Evolutionary conservation across 2,888 invertebrate genomes (phyloP), one percentile per base, ranked within the genome.

Genomic region (Dolichomitus sp.): DNA sequence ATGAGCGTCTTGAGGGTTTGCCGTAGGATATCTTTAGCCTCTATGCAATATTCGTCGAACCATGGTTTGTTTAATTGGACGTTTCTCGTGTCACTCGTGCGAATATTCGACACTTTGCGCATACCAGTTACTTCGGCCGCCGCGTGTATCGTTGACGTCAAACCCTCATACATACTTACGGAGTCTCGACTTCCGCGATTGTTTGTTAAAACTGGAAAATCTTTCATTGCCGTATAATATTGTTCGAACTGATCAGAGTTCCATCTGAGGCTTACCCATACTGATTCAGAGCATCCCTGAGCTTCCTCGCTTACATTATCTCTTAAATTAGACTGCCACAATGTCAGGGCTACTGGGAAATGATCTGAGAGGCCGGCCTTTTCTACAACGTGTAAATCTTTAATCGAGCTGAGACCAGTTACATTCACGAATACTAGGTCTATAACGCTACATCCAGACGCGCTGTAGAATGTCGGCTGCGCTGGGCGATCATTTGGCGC

Each of bases 381-480:
- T n/a, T 37, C 72, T 52, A 27, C 11, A 2, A 50, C 17, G 11
- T 17, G 17, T 4, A 66, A 19, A 33, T 66, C 66, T 11, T 66
- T 66, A n/a, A 66, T n/a, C 9, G 17, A 2, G 19, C 30, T 50
- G 0, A 66, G 17, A 1, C 66, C 48, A 0, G 66, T 17, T 7
- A 48, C 27, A n/a, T 66, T 66, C 9, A 50, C 50, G 27, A 66
- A 66, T 17, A 50, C 14, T n/a, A 66, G 14, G 17, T 66, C 66
- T 17, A 66, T 66, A 6, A 66, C 66, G 12, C 66, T 66, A 50
- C 50, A 17, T 7, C 50, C 17, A 0, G 30, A 3, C 7, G 48
- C 6, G 17, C 30, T 66, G 27, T 27, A 66, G 33, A 66, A 50
- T 11, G 66, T 50, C 11, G 33, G n/a, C 33, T 50, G 48, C 11